Conservation (phyloP, 1,140 invertebrate species). For the Brachionus rotundiformis region DNA sequence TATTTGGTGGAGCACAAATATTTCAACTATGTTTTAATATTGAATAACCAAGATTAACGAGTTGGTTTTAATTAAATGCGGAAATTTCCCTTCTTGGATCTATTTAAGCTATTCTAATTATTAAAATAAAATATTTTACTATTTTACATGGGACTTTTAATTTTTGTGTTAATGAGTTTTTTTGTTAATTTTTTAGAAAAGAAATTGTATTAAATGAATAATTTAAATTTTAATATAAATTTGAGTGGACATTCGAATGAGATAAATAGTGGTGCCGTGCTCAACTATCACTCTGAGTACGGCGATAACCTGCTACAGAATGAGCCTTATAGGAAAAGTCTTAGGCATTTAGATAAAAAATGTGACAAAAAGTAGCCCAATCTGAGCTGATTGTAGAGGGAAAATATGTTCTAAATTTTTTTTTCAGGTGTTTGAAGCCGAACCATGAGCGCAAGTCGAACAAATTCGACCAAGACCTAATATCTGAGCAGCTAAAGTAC, state of each 20-base stretch:
- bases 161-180: no score
- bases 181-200: no score
- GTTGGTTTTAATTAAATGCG: background rate
- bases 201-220: slow-evolving; percentile 3
- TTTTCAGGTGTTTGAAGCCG: slow-evolving; percentile 74
- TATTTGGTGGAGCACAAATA: background rate
- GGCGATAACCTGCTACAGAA: slow-evolving; percentile 37
- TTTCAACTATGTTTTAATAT: slow-evolving; percentile 2
- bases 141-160: background rate
- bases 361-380: slow-evolving; percentile 9
- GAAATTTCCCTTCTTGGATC: background rate
- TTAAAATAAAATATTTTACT: no score
- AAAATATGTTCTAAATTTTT: background rate
- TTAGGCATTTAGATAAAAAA: slow-evolving; percentile 18
- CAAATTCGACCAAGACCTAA: slow-evolving; percentile 72
- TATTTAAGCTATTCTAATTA: background rate
- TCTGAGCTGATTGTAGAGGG: background rate
- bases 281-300: background rate
- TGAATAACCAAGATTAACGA: background rate
- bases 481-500: slow-evolving; percentile 72
- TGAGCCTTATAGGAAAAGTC: background rate
- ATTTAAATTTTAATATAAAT: slow-evolving; percentile 35
- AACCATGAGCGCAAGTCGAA: slow-evolving; percentile 73
- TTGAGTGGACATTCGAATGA: background rate
- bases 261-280: background rate